Base-by-base conservation (phyloP, 2,888 invertebrate species). In the Agonopterix subpropinquella region DNA sequence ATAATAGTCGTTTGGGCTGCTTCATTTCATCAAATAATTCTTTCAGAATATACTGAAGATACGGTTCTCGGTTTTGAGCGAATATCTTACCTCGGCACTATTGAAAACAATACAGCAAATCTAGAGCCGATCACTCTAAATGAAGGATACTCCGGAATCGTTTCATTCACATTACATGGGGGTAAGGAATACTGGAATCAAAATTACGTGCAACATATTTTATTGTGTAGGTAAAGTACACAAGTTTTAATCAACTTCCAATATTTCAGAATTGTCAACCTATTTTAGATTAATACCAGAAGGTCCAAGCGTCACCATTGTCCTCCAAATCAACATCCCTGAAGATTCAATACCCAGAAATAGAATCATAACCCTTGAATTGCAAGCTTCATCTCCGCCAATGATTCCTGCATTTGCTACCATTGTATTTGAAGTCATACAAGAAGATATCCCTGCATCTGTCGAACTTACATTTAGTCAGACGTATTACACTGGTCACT, bases 91-190 rank as follows among this genome's bases (percentile, higher is more conserved):
- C 35, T 55, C 1, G 64, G 64, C 11, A 11, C 52, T 0, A 52
- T 60, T 13, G 47, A 28, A 5, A 48, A 52, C 18, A 41, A 52
- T 41, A 36, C n/a, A 8, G 36, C 52, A 11, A 47, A 43, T 7
- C 41, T 59, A 18, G 52, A 52, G 8, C 11, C 53, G 7, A 59
- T 61, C 2, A 46, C 45, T 8, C 52, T 61, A 1, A 55, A 8
- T 8, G 51, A 55, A 47, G 61, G 59, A 15, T 58, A 54, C 42
- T 41, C 54, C 10, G 46, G 43, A n/a, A 51, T 53, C 15, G 70
- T 73, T 1, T 11, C 39, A 8, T 68, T 69, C 43, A 41, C 47
- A 1, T 46, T 73, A 48, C 51, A 55, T 10, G 71, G 70, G 59
- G 69, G 73, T 70, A 58, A 53, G 44, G 43, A 18, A 9, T 8